phyloP scores from a whole-genome alignment of 2,888 invertebrate species.

The Syritta pipiens region DNA sequence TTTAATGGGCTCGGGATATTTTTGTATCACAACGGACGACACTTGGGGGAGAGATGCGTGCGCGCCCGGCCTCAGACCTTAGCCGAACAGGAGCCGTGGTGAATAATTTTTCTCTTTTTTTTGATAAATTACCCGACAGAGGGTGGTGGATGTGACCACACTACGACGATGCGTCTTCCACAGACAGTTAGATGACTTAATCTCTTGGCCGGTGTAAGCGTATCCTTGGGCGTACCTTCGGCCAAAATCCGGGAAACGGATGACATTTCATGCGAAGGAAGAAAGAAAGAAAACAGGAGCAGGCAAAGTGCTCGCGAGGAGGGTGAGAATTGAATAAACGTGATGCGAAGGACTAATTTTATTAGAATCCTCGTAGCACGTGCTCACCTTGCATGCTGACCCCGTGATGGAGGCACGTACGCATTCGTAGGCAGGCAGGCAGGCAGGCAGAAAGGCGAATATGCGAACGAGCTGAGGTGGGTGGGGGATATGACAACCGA shows the following conservation, averaged over 20 bases:
- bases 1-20: slow-evolving; percentile 59
- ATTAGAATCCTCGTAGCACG: slow-evolving; percentile 20
- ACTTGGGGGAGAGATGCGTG: slow-evolving; percentile 24
- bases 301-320: not conserved
- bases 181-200: slow-evolving; percentile 35
- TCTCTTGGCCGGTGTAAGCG: slow-evolving; percentile 1
- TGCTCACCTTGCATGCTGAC: slow-evolving; percentile 6
- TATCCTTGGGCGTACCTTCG: slow-evolving; percentile 7
- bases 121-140: slow-evolving; percentile 10
- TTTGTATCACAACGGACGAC: slow-evolving; percentile 36
- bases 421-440: too few species aligned
- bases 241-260: not conserved
- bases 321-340: slow-evolving; percentile 28
- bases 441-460: too few species aligned
- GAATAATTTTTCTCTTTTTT: slow-evolving; percentile 11
- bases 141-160: slow-evolving; percentile 9
- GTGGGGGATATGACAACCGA: too few species aligned
- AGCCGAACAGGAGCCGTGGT: slow-evolving; percentile 18
- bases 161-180: not conserved
- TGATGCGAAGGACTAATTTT: slow-evolving; percentile 33
- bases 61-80: slow-evolving; percentile 8
- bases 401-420: not conserved
- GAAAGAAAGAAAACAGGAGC: not conserved
- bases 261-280: not conserved
- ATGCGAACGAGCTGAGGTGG: too few species aligned